Percentiles rank a stretch among this genome's conserved stretches.
These are phyloP conservation scores for Hirudinaria manillensis DNA, from an alignment of 2,888 invertebrate genomes.

Conservation along the genomic window DNA sequence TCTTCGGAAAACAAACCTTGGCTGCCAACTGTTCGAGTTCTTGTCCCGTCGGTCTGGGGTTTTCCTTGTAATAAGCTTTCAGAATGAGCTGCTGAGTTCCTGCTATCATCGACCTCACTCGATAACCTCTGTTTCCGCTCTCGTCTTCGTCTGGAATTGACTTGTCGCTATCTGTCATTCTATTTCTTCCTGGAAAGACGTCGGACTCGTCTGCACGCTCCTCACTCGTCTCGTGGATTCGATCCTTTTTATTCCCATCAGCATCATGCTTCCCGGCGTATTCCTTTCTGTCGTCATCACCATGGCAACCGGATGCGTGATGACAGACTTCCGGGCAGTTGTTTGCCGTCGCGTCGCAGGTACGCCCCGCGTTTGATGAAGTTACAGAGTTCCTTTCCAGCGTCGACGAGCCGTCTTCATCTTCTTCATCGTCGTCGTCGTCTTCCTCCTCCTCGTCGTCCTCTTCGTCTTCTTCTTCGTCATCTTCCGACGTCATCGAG, in stretches of 20 bases:
- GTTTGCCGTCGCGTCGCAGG: conserved; percentile 1
- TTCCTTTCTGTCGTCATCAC: no score
- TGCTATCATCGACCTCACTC: conserved; percentile 85
- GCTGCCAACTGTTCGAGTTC: conserved; percentile 77
- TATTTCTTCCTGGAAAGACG: conserved; percentile 14
- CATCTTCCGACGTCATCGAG: no score
- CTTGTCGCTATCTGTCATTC: conserved; percentile 38
- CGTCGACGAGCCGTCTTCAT: not conserved
- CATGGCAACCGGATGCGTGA: no score
- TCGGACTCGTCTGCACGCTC: conserved; percentile 11
- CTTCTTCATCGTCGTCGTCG: not conserved
- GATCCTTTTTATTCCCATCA: conserved; percentile 2
- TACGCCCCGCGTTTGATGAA: not conserved
- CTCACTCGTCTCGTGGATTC: not conserved
- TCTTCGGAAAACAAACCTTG: conserved; percentile 87
- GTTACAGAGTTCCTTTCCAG: not conserved
- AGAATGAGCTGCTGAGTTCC: conserved; percentile 85
- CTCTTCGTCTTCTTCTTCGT: no score
- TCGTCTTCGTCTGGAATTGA: conserved; percentile 42
- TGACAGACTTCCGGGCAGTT: no score
- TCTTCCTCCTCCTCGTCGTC: not conserved
- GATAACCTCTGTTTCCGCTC: conserved; percentile 67
- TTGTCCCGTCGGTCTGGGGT: conserved; percentile 87
- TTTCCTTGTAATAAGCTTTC: conserved; percentile 79
- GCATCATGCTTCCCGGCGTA: conserved; percentile 3